These are phyloP conservation scores for Autographa pulchrina DNA, from an alignment of 2,888 invertebrate species.

Conservation along the genomic window DNA sequence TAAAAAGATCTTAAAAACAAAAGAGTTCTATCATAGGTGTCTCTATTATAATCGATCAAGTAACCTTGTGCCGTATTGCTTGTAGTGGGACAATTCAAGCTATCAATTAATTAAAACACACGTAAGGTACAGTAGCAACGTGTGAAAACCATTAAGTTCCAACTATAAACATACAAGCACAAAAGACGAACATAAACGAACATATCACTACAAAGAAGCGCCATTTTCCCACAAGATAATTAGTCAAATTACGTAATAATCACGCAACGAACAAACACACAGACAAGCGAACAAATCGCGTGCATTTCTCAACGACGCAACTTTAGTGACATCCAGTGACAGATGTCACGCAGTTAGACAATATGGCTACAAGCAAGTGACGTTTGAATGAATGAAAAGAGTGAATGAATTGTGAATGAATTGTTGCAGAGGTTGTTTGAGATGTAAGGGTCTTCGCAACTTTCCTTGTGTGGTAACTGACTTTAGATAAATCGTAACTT, in stretches of 20 bases:
- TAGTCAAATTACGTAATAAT: conserved; percentile 51
- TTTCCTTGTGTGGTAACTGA: conserved; percentile 27
- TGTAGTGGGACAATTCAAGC: background rate
- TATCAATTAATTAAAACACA: background rate
- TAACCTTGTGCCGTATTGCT: background rate
- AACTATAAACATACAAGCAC: conserved; percentile 24
- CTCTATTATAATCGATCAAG: background rate
- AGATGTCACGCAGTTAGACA: conserved; percentile 45
- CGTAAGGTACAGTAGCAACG: background rate
- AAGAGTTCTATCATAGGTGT: no score
- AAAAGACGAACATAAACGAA: conserved; percentile 18
- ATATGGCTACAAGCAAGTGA: conserved; percentile 39
- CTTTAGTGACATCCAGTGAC: conserved; percentile 41
- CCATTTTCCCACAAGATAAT: conserved; percentile 53
- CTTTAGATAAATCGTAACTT: background rate
- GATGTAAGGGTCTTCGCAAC: conserved; percentile 8
- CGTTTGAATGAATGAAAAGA: conserved; percentile 36
- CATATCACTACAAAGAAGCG: conserved; percentile 35
- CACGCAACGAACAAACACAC: conserved; percentile 35
- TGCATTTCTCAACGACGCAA: conserved; percentile 52
- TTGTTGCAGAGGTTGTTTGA: conserved; percentile 33
- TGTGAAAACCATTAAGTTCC: conserved; percentile 1
- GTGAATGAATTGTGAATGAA: conserved; percentile 49
- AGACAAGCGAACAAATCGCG: conserved; percentile 49
- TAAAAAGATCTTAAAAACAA: no score